These are phyloP conservation scores for Setipinna tenuifilis DNA, from an alignment of 2,797 vertebrate species.

Conservation along the genomic window DNA sequence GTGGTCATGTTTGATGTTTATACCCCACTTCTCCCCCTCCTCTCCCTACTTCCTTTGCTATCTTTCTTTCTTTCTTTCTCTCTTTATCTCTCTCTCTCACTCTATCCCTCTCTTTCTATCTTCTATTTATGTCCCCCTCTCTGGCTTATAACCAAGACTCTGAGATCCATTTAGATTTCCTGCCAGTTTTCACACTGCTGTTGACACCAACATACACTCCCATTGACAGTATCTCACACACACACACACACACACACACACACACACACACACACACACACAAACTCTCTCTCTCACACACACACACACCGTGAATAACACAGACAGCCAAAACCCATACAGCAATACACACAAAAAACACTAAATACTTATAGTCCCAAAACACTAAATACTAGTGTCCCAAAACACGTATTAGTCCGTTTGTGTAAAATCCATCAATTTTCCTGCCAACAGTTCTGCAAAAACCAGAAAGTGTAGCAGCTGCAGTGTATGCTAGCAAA, in stretches of 20 bases:
- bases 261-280: constrained; percentile 44
- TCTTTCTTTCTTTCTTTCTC: constrained; percentile 48
- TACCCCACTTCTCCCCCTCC: constrained; percentile 68
- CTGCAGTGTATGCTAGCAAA: too few species aligned
- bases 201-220: constrained; percentile 69
- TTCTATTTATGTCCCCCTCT: constrained; percentile 62
- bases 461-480: too few species aligned
- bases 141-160: constrained; percentile 76
- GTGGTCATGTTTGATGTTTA: constrained; percentile 89
- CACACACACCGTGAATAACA: neutral
- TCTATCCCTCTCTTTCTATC: constrained; percentile 55
- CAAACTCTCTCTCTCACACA: constrained; percentile 45
- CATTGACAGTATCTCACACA: constrained; percentile 38
- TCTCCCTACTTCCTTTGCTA: constrained; percentile 48
- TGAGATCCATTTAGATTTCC: constrained; percentile 78
- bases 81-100: constrained; percentile 39
- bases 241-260: constrained; percentile 30
- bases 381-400: too few species aligned
- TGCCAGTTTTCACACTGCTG: constrained; percentile 67
- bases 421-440: too few species aligned
- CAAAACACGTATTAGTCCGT: too few species aligned
- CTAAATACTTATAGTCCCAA: too few species aligned
- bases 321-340: constrained; percentile 31
- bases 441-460: too few species aligned
- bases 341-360: too few species aligned